phyloP scores from a whole-genome alignment of 2,888 invertebrate species.

The Hipparchia sbordonii region DNA sequence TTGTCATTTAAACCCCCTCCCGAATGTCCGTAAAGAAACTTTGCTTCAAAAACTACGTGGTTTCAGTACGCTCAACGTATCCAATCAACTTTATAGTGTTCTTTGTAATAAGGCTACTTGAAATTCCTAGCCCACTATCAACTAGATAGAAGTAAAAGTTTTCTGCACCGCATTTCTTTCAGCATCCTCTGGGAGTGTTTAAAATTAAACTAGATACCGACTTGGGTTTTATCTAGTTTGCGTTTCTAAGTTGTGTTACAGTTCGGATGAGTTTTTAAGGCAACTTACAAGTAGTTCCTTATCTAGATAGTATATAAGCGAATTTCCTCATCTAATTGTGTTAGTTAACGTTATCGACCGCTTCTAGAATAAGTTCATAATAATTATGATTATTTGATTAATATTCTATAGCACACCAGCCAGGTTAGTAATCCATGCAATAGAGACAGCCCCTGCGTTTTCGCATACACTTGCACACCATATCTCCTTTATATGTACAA shows the following conservation, averaged over 20 bases:
- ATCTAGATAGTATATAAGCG: neutral
- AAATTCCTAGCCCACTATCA: neutral
- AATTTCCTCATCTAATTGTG: neutral
- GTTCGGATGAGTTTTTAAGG: constrained; percentile 3
- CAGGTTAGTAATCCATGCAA: too few species aligned
- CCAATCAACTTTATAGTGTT: neutral
- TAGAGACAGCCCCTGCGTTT: too few species aligned
- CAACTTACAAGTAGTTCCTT: constrained; percentile 2
- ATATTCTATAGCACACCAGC: too few species aligned
- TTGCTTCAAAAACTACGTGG: too few species aligned
- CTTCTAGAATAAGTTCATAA: too few species aligned
- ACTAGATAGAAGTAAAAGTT: neutral
- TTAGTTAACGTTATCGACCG: too few species aligned
- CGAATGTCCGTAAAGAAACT: too few species aligned
- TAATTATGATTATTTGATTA: too few species aligned
- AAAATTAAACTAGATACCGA: constrained; percentile 17
- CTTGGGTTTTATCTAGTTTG: constrained; percentile 17
- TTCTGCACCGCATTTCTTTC: constrained; percentile 6
- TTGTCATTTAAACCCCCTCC: too few species aligned
- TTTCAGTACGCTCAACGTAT: neutral
- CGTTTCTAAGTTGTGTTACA: constrained; percentile 9
- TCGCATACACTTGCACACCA: too few species aligned
- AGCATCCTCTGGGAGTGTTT: constrained; percentile 4
- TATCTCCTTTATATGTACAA: too few species aligned
- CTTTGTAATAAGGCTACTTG: constrained; percentile 8